A percentile compares a stretch with the other conserved stretches of the same genome.
phyloP scores from a whole-genome alignment of 1,140 invertebrate species.

The Leptestheria dahalacensis region DNA sequence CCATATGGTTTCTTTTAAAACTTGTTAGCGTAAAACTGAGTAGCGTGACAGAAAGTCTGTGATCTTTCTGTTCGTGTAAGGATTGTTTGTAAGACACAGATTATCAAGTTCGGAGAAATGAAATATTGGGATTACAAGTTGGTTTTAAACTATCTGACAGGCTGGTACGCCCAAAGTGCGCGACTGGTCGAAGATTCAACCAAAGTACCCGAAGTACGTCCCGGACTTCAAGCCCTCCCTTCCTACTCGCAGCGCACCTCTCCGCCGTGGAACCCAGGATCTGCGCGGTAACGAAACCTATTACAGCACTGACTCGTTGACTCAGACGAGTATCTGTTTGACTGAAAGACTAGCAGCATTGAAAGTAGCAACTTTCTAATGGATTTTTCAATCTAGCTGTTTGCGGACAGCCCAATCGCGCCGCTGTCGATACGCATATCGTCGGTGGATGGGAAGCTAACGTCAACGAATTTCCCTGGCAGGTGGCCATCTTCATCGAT shows the following conservation, averaged over 20 bases:
- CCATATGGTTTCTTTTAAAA: too few relatives aligned
- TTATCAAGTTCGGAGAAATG: too few relatives aligned
- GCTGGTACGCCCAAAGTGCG: background rate
- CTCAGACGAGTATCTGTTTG: background rate
- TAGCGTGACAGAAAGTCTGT: too few relatives aligned
- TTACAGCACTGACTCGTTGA: background rate
- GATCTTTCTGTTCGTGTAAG: too few relatives aligned
- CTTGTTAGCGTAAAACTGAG: too few relatives aligned
- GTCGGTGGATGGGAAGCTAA: conserved; percentile 21
- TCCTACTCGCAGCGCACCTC: background rate
- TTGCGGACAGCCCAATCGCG: conserved; percentile 12
- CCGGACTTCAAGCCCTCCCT: background rate
- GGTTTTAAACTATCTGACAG: background rate
- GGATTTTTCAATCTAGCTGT: conserved; percentile 3
- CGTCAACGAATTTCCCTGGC: conserved; percentile 32
- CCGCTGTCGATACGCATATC: conserved; percentile 17
- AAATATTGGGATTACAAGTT: too few relatives aligned
- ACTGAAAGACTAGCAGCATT: background rate
- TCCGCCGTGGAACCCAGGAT: background rate
- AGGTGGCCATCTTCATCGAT: conserved; percentile 28
- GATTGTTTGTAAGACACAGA: too few relatives aligned
- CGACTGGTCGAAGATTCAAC: background rate
- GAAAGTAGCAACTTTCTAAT: too few relatives aligned
- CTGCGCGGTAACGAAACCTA: background rate
- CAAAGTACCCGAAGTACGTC: background rate